Conservation (phyloP, 2,888 invertebrate species). For the Fissipunctia ypsillon region DNA sequence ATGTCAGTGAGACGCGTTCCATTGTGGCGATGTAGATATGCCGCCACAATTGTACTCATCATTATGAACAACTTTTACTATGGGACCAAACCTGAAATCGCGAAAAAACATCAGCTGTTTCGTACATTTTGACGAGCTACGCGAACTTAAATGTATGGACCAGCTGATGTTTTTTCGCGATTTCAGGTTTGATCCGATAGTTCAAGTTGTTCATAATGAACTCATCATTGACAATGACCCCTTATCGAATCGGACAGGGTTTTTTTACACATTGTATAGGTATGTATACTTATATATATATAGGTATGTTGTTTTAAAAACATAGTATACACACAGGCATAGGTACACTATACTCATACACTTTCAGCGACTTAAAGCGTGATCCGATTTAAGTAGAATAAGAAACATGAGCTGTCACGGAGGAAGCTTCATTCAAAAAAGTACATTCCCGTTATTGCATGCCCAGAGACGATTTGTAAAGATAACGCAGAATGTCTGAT, state of each 20-base stretch:
- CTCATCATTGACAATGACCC: too few relatives aligned
- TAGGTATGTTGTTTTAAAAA: neutral
- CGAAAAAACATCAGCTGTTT: too few relatives aligned
- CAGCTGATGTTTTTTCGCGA: neutral
- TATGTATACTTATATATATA: too few relatives aligned
- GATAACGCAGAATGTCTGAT: constrained; percentile 58
- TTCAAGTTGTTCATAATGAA: neutral
- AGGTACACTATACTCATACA: neutral
- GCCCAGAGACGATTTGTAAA: constrained; percentile 63
- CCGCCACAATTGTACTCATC: too few relatives aligned
- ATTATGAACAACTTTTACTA: too few relatives aligned
- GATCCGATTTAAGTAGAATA: constrained; percentile 55
- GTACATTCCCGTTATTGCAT: constrained; percentile 62
- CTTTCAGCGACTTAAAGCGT: neutral
- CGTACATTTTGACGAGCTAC: too few relatives aligned
- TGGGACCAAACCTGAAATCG: too few relatives aligned
- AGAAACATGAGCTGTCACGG: constrained; percentile 54
- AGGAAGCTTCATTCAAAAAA: constrained; percentile 57
- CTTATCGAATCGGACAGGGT: too few relatives aligned
- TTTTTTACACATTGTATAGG: too few relatives aligned
- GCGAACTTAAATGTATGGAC: neutral
- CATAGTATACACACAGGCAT: neutral
- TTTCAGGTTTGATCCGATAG: neutral
- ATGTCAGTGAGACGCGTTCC: too few relatives aligned
- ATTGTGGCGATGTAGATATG: too few relatives aligned